A percentile compares a stretch with the other conserved stretches of the same genome.
Conservation (phyloP, 2,888 invertebrate genomes). For the Lasius platythorax region DNA sequence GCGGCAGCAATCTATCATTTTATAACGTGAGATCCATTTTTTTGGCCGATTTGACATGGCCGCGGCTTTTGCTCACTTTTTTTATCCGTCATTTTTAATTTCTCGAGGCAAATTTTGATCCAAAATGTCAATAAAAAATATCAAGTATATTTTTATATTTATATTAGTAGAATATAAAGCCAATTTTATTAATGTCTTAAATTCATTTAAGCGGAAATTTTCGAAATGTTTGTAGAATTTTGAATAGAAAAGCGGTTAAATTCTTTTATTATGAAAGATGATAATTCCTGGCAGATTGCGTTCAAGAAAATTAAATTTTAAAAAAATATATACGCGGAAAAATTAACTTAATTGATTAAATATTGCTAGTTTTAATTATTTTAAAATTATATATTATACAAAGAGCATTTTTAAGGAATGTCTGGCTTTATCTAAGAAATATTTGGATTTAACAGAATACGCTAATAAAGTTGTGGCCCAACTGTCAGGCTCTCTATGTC, state of each 20-base stretch:
- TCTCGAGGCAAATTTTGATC: background rate
- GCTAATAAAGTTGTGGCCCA: background rate
- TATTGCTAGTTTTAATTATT: background rate
- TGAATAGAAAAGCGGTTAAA: background rate
- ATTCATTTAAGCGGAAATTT: background rate
- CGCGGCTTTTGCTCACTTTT: background rate
- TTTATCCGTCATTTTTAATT: slow-evolving; percentile 30
- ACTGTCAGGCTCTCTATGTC: background rate
- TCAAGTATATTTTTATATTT: background rate
- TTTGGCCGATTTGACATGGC: slow-evolving; percentile 22
- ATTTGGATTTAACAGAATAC: background rate
- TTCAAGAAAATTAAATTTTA: background rate
- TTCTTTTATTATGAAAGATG: background rate
- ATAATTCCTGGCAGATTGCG: background rate
- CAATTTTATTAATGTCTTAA: background rate
- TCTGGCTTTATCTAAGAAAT: background rate
- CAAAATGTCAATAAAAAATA: background rate
- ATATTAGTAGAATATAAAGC: background rate
- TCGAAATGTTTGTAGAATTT: background rate
- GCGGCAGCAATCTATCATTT: slow-evolving; percentile 40
- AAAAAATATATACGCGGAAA: background rate
- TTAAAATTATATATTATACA: background rate
- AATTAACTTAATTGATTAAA: background rate
- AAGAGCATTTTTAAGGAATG: background rate
- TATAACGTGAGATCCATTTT: slow-evolving; percentile 40